Base-by-base conservation (phyloP, 1,140 invertebrate genomes). In the Drosophila bifasciata region DNA sequence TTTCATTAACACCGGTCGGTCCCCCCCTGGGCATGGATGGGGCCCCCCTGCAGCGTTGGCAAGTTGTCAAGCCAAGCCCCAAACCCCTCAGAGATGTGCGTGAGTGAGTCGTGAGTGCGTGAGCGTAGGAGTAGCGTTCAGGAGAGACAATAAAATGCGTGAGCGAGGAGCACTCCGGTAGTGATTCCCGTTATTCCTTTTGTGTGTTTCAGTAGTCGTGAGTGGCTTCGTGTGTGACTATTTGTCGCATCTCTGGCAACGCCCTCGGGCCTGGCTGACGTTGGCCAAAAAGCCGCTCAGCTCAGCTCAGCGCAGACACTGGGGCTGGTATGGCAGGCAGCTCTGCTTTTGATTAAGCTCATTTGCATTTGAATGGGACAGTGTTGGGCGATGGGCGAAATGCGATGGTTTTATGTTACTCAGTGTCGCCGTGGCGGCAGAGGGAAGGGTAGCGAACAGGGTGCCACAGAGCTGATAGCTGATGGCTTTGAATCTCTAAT, bases 321-420 rank as follows among this genome's bases (percentile, higher is more conserved):
- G 17, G 43, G 21, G 52, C 70, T n/a, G 56, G 32, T 36, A 36
- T 36, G 32, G 32, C 32, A 32, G 74, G 45, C 50, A 86, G 80
- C 77, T 85, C 81, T 81, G 81, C 71, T 85, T 85, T 86, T 85
- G 77, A 85, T 85, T 86, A 86, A 86, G 81, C 81, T 85, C 81
- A 85, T 85, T 85, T 85, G 81, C 81, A 85, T 85, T 64, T 85
- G 77, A 86, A 85, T 85, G 80, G 55, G 32, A 36, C 55, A 55
- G 41, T 46, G 62, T 43, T 53, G 57, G 59, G 41, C 50, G 40
- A n/a, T n/a, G n/a, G n/a, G n/a, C n/a, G n/a, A n/a, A n/a, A 36
- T 36, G 32, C 32, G 71, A 21, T 61, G 67, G 80, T 84, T 80
- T 84, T 76, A 84, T 80, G 76, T 86, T 85, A 85, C 80, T 69